phyloP scores from a whole-genome alignment of 1,140 invertebrate genomes.

The Panagrolaimus sp. region DNA sequence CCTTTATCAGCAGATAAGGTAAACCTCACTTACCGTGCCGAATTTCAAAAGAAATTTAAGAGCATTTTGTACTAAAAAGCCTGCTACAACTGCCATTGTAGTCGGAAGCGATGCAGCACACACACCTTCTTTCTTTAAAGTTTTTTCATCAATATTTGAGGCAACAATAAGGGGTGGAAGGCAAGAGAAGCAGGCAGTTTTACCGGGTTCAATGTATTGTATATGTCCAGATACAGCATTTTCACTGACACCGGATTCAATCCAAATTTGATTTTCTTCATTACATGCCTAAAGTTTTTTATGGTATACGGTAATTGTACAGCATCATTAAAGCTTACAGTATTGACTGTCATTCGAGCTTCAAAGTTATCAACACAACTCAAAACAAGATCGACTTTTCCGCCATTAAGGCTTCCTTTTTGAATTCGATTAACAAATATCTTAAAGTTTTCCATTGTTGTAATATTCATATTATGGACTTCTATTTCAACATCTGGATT shows the following conservation, averaged over 20 bases:
- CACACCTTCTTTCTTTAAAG: conserved; percentile 92
- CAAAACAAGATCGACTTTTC: conserved; percentile 80
- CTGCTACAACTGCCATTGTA: conserved; percentile 98
- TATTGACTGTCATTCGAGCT: conserved; percentile 92
- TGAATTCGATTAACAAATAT: conserved; percentile 80
- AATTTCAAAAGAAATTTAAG: conserved; percentile 89
- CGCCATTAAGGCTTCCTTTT: conserved; percentile 66
- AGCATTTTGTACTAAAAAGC: conserved; percentile 87
- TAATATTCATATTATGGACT: conserved; percentile 93
- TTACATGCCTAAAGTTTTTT: conserved; percentile 82
- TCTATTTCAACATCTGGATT: conserved; percentile 96
- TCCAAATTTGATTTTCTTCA: conserved; percentile 85
- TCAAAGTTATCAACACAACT: conserved; percentile 99
- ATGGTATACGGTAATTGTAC: neutral
- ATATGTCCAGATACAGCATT: conserved; percentile 99
- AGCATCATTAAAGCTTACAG: conserved; percentile 58
- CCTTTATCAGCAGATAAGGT: too few relatives aligned
- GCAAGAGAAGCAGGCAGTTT: conserved; percentile 96
- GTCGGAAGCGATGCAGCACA: conserved; percentile 97
- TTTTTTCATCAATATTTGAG: conserved; percentile 75
- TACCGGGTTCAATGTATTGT: conserved; percentile 88
- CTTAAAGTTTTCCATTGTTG: conserved; percentile 86
- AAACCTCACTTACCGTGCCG: conserved; percentile 77
- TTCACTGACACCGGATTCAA: conserved; percentile 98
- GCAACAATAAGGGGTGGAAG: conserved; percentile 94